Base-by-base conservation (phyloP, 35 echinoderm and acorn worm genomes). In the Ptychodera flava region DNA sequence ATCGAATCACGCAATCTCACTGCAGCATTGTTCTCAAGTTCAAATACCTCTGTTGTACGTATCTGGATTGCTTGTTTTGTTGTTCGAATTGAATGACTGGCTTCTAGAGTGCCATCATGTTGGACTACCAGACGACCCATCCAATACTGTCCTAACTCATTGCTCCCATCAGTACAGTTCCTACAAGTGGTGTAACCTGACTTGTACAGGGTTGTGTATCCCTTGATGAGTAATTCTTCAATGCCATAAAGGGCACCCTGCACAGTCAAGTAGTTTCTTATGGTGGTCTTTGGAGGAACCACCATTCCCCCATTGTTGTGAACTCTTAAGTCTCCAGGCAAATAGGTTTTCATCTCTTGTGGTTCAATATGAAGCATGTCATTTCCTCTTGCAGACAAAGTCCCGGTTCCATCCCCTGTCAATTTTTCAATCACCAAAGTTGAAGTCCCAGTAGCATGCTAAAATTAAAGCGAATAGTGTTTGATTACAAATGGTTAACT, bases 101-200 rank as follows among this genome's bases (percentile, higher is more conserved):
- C 77, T 31, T 79, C n/a, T 14, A 97, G 76, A 35, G 30, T 79
- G 0, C 91, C 94, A 80, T 32, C 36, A 35, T 38, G 88, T 34
- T 77, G 88, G 12, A 97, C 36, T 29, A 78, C 80, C 32, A 93
- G 31, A 31, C 33, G 31, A 1, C 33, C 45, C 27, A 97, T 31
- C 85, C 88, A 90, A 53, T 93, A 97, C 28, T 97, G 75, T 38
- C 94, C 94, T 16, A 81, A 36, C 31, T 97, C 91, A 34, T 36
- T 34, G 77, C 91, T 93, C 22, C 35, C 82, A 29, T 36, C 35
- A 16, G 94, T 84, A 82, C 94, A 97, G 53, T 97, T 97, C 1
- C n/a, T 64, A 80, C 91, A 97, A 32, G 86, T 88, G 16, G 88
- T 90, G 79, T 85, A 97, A 31, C 94, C 94, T 28, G 81, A 82